Evolutionary conservation across 2,888 invertebrate genomes (phyloP), one percentile per base, ranked within the genome.

Genomic region (Patella ulyssiponensis): DNA sequence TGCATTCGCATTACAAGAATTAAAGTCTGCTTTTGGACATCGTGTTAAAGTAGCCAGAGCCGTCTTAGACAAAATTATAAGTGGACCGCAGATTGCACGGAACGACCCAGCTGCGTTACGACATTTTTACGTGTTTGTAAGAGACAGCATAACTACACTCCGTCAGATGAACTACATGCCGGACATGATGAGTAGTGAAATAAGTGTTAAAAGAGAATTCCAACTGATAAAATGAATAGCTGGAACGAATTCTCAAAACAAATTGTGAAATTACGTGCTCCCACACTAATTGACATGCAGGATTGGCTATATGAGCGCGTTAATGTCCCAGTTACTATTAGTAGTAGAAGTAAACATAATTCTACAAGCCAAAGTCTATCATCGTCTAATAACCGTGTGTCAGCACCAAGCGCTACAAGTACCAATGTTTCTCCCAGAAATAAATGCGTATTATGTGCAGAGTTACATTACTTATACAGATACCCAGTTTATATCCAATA

Each of bases 211-310:
- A 20, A 64, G 3, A 64, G 58, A 17, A 20, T 64, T 64, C 58
- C 58, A 17, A 20, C 20, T 11, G 58, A 64, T 20, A 64, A 64
- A 64, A 64, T 64, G 0, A 64, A 7, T 20, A 64, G 20, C 9
- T 64, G 14, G 58, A 64, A 64, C 11, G 58, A 64, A 64, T 20
- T 9, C n/a, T n/a, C 58, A 11, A 64, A 64, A n/a, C 20, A 9
- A 20, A 64, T 64, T 3, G n/a, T 64, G 58, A 64, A 64, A 15
- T 20, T 20, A n/a, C n/a, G 58, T 17, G 58, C 20, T 14, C 58
- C 58, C n/a, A 64, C 15, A 20, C 20, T 64, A 64, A 64, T 64
- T 64, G 58, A 64, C 58, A n/a, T 64, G n/a, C 58, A 64, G 20
- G n/a, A 20, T 11, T 64, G 58, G 15, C 20, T 64, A 20, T 20